Evolutionary conservation across 2,113 vertebrate species (phyloP).

Genomic region (Ctenodactylus gundi): DNA sequence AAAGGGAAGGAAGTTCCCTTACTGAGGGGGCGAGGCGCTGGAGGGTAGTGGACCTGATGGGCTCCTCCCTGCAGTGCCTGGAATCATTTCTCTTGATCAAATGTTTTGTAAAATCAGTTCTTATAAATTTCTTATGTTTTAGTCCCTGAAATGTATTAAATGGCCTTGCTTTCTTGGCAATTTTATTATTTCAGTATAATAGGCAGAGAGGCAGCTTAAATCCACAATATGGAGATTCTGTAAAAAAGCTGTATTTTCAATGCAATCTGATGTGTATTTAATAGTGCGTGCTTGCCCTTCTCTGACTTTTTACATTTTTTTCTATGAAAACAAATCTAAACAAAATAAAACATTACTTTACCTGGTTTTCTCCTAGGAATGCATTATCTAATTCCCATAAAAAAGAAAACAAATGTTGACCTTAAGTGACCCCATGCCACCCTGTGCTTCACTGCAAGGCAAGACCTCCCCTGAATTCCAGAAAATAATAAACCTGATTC

Average conservation of each 20-base stretch:
- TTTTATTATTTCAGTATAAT: conserved; percentile 42
- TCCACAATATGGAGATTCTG: background rate
- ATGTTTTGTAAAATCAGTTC: background rate
- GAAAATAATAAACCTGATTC: conserved; percentile 35
- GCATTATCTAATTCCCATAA: background rate
- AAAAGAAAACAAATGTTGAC: background rate
- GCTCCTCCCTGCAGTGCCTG: background rate
- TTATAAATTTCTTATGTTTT: background rate
- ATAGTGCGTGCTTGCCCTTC: background rate
- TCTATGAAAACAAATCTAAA: background rate
- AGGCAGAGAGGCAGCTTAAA: conserved; percentile 8
- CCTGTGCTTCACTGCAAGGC: background rate
- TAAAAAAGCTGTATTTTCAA: background rate
- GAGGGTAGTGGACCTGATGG: background rate
- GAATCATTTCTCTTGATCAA: background rate
- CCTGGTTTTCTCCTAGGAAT: background rate
- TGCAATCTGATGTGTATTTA: background rate
- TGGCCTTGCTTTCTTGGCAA: background rate
- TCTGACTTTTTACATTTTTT: background rate
- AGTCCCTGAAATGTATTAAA: background rate
- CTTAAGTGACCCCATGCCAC: background rate
- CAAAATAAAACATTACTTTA: background rate
- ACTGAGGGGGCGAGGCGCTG: background rate
- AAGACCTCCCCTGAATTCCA: background rate
- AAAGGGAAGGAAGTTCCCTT: background rate